phyloP scores from a whole-genome alignment of 2,888 invertebrate genomes.

The Ochropleura plecta region DNA sequence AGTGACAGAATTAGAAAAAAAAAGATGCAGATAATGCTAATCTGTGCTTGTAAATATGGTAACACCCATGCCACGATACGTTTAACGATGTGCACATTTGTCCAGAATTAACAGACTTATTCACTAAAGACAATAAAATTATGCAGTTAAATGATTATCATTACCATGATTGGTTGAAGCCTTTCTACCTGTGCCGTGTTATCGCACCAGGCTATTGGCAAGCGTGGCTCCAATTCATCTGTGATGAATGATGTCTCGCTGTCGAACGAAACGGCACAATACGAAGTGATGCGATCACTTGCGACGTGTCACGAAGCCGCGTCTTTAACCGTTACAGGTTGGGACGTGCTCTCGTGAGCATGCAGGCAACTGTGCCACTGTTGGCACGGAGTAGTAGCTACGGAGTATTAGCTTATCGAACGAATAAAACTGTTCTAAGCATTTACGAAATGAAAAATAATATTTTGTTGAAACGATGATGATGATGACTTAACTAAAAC shows the following conservation, averaged over 20 bases:
- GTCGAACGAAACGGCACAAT: neutral
- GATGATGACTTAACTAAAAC: no score
- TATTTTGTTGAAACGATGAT: no score
- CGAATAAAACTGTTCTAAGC: neutral
- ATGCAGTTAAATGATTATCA: no score
- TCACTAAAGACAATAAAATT: neutral
- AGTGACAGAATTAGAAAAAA: no score
- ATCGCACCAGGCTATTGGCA: neutral
- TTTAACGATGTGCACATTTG: neutral
- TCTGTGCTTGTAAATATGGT: no score
- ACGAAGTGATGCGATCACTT: neutral
- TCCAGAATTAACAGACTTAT: neutral
- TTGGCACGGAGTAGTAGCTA: neutral
- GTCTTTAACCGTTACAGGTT: conserved; percentile 35
- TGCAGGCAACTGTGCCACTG: neutral
- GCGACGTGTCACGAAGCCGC: conserved; percentile 16
- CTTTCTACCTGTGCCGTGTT: neutral
- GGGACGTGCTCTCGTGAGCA: conserved; percentile 11
- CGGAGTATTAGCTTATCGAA: neutral
- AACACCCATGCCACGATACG: neutral
- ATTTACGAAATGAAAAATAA: neutral
- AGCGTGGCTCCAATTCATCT: neutral
- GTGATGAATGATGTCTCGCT: conserved; percentile 11
- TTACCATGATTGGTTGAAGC: neutral
- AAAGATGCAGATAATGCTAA: no score